A percentile compares a stretch with the other conserved stretches of the same genome.
phyloP scores from a whole-genome alignment of 2,797 vertebrate genomes.

The Erithacus rubecula region DNA sequence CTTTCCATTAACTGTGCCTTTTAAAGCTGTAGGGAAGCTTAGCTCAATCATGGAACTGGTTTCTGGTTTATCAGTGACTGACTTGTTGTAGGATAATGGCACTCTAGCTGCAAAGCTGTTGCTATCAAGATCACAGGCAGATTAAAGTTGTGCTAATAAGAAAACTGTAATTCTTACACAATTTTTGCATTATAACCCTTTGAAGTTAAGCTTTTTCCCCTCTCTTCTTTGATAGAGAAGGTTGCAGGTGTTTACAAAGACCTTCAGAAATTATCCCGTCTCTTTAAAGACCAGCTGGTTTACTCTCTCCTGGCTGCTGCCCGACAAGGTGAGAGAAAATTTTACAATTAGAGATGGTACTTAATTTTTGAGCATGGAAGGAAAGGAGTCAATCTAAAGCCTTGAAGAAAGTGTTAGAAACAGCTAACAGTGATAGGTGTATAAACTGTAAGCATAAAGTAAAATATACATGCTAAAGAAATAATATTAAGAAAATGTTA shows the following conservation, averaged over 20 bases:
- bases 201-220: neutral
- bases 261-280: slow-evolving; percentile 86
- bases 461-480: neutral
- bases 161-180: neutral
- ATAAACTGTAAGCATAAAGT: neutral
- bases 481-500: neutral
- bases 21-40: neutral
- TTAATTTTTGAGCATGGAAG: neutral
- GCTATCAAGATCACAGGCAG: neutral
- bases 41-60: neutral
- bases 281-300: slow-evolving; percentile 93
- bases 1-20: neutral
- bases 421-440: neutral
- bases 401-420: neutral
- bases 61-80: neutral
- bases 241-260: slow-evolving; percentile 84
- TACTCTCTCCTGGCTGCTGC: slow-evolving; percentile 91
- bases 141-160: neutral
- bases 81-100: neutral
- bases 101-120: neutral
- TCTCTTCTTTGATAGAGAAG: slow-evolving; percentile 68
- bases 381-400: neutral
- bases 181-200: neutral
- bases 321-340: slow-evolving; percentile 80
- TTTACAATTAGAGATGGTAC: neutral